Conservation (phyloP, 2,888 invertebrate genomes). For the Hemistola chrysoprasaria region DNA sequence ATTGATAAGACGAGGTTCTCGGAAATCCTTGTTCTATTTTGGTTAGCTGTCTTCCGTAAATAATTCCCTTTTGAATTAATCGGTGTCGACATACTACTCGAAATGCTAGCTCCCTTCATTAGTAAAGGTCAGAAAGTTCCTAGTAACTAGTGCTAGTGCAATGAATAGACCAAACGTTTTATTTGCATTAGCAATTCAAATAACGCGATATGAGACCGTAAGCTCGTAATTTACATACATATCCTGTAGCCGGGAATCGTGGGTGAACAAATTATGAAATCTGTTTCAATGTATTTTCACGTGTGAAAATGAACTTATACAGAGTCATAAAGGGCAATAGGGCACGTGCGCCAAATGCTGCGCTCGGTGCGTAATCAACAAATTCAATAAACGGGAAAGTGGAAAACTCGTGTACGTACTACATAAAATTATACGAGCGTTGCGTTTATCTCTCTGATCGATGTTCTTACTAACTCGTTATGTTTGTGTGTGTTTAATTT, state of each 20-base stretch:
- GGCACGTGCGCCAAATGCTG: slow-evolving; percentile 6
- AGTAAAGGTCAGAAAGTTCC: no score
- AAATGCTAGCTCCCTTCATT: no score
- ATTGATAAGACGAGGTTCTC: no score
- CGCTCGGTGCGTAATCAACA: slow-evolving; percentile 18
- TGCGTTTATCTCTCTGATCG: not conserved
- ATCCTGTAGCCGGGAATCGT: slow-evolving; percentile 19
- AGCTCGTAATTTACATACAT: slow-evolving; percentile 40
- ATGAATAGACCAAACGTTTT: slow-evolving; percentile 31
- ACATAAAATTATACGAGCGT: slow-evolving; percentile 3
- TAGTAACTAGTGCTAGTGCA: slow-evolving; percentile 13
- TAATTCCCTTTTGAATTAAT: no score
- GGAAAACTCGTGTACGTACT: slow-evolving; percentile 9
- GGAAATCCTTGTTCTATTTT: no score
- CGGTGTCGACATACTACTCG: no score
- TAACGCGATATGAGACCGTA: slow-evolving; percentile 37
- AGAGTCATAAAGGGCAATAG: slow-evolving; percentile 17
- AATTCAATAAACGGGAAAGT: slow-evolving; percentile 23
- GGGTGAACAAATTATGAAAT: slow-evolving; percentile 12
- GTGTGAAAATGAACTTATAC: slow-evolving; percentile 17
- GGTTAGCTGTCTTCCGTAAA: no score
- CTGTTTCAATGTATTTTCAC: slow-evolving; percentile 13
- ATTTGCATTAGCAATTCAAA: slow-evolving; percentile 59
- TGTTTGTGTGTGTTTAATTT: not conserved
- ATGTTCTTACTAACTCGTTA: slow-evolving; percentile 2